Conservation (phyloP, 2,113 vertebrate species). For the Stegastes partitus region DNA sequence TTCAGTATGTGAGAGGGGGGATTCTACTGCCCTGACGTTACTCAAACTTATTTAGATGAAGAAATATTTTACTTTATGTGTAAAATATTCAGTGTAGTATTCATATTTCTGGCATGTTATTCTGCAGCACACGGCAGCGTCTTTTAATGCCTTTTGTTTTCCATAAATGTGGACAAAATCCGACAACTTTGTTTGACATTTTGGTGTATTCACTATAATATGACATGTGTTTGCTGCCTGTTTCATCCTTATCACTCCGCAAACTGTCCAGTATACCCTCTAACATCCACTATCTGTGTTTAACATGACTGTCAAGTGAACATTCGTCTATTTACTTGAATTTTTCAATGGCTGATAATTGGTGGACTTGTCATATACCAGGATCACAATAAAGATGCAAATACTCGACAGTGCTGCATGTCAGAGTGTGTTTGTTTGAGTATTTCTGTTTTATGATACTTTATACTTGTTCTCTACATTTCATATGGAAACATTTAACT, state of each 20-base stretch:
- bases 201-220: conserved; percentile 50
- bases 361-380: conserved; percentile 59
- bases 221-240: conserved; percentile 34
- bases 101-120: conserved; percentile 51
- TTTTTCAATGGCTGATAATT: conserved; percentile 55
- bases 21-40: conserved; percentile 39
- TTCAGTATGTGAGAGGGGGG: conserved; percentile 45
- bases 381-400: conserved; percentile 69
- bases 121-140: conserved; percentile 47
- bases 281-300: conserved; percentile 38
- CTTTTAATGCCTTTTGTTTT: conserved; percentile 31
- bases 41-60: conserved; percentile 57
- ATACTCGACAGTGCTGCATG: neutral
- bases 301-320: conserved; percentile 60
- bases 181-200: conserved; percentile 13
- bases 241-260: conserved; percentile 43
- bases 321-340: conserved; percentile 77
- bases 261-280: conserved; percentile 44
- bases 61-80: conserved; percentile 60
- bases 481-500: too few relatives aligned
- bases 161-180: conserved; percentile 29
- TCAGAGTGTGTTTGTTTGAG: neutral
- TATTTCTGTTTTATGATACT: too few relatives aligned
- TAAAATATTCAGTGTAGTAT: conserved; percentile 53
- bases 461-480: too few relatives aligned